Percentiles rank a stretch among this genome's conserved stretches.
phyloP scores from a whole-genome alignment of 2,113 vertebrate species.

The Neotragus pygmaeus region DNA sequence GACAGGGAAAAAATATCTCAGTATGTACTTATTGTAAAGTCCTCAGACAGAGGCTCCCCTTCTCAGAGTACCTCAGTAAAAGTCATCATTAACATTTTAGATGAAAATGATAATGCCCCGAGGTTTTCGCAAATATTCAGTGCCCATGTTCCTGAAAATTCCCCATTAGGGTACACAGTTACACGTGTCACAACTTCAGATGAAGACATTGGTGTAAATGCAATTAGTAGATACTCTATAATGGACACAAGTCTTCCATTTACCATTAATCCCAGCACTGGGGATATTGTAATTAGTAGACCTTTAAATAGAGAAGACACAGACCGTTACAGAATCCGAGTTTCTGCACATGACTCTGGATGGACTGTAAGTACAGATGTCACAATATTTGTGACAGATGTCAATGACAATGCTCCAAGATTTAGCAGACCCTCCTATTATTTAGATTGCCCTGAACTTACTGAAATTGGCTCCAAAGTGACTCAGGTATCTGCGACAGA shows the following conservation, averaged over 20 bases:
- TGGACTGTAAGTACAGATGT: constrained; percentile 99
- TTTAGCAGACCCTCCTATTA: constrained; percentile 95
- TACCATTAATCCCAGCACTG: constrained; percentile 89
- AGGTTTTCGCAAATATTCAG: constrained; percentile 98
- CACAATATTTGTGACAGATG: constrained; percentile 92
- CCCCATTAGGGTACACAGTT: constrained; percentile 91
- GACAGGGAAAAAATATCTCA: constrained; percentile 90
- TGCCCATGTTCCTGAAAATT: constrained; percentile 92
- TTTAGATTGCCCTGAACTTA: constrained; percentile 92
- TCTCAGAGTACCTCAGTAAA: constrained; percentile 85
- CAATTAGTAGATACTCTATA: constrained; percentile 93
- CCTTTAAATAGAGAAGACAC: constrained; percentile 95
- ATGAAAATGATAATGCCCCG: constrained; percentile 96
- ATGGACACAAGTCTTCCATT: constrained; percentile 91
- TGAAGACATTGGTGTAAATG: constrained; percentile 91
- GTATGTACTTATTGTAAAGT: constrained; percentile 88
- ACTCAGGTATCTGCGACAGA: constrained; percentile 91
- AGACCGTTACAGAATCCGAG: constrained; percentile 91
- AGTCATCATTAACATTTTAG: constrained; percentile 89
- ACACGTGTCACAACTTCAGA: constrained; percentile 95
- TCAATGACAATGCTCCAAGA: constrained; percentile 94
- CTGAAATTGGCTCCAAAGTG: constrained; percentile 88
- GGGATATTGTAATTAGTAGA: constrained; percentile 93
- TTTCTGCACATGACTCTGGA: constrained; percentile 95
- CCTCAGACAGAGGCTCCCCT: constrained; percentile 88